phyloP scores from a whole-genome alignment of 2,113 vertebrate genomes.

The Hippoglossus stenolepis region DNA sequence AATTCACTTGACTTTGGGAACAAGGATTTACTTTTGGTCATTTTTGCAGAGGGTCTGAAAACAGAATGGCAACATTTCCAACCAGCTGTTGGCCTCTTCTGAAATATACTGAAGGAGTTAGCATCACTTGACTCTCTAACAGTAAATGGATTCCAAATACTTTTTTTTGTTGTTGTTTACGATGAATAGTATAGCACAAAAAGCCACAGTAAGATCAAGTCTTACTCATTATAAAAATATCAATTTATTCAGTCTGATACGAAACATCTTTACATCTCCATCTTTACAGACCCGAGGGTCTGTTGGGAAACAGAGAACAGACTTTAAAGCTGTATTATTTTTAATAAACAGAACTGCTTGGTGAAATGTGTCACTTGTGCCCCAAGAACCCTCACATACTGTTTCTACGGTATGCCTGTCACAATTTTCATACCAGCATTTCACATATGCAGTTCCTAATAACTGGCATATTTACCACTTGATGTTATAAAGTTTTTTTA shows the following conservation, averaged over 20 bases:
- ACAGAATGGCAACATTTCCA: conserved; percentile 30
- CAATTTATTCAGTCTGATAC: not conserved
- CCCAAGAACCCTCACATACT: no score
- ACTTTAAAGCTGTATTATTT: not conserved
- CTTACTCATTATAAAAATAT: not conserved
- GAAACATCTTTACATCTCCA: not conserved
- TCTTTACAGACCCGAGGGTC: not conserved
- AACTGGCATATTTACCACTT: no score
- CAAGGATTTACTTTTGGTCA: conserved; percentile 51
- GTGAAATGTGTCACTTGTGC: no score
- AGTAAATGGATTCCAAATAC: not conserved
- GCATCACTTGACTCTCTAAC: conserved; percentile 42
- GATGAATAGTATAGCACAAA: not conserved
- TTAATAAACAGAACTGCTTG: not conserved
- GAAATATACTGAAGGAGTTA: not conserved
- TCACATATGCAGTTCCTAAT: not conserved
- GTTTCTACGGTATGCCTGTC: not conserved
- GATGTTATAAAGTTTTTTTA: no score
- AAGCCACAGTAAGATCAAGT: not conserved
- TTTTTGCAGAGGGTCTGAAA: conserved; percentile 38
- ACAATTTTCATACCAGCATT: not conserved
- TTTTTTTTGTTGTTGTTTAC: not conserved
- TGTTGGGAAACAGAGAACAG: not conserved
- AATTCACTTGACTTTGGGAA: conserved; percentile 54
- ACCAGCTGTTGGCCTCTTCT: conserved; percentile 46